Evolutionary conservation across 2,797 vertebrate species (phyloP), one percentile per base, ranked within the genome.

Genomic region (Aeoliscus strigatus): DNA sequence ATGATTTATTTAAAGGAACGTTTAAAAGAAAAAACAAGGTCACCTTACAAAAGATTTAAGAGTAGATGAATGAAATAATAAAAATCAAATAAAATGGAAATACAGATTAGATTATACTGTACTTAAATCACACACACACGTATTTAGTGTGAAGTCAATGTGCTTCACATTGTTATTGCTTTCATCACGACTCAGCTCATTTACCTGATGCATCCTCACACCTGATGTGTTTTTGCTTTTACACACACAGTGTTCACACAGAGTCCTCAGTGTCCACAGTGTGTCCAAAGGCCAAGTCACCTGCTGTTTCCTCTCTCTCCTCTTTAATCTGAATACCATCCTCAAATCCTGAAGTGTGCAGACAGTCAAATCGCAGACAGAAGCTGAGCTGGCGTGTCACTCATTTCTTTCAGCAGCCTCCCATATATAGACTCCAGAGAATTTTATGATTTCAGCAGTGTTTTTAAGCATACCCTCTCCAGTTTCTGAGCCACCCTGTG

Each of bases 401-500:
- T 33, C 37, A 30, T 48, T 15, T 39, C 14, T 38, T 18, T 35
- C 32, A 45, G 37, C 27, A 52, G 48, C 30, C 36, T 34, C 44
- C 4, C 27, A 27, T 38, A 43, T 48, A 39, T 45, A 35, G 11
- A 41, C 44, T 40, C 39, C 7, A 45, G 15, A 30, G 28, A 46
- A 21, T 60, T 37, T 34, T 70, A 70, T 65, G 71, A 56, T 45
- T 68, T 42, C n/a, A 65, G 24, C 57, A 66, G 70, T 12, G 26
- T 46, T 48, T 64, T 58, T 34, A 66, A 50, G 15, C 32, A 3
- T 64, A 42, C 37, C 73, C 67, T 60, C 47, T 55, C 45, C 10
- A 41, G 63, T 61, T 56, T 71, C 28, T 54, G 51, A 50, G 62
- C 54, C 4, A 66, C 48, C 50, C 70, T 65, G 28, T 73, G 66